Evolutionary conservation across 2,113 vertebrate genomes (phyloP).

Genomic region (Regulus satrapa): DNA sequence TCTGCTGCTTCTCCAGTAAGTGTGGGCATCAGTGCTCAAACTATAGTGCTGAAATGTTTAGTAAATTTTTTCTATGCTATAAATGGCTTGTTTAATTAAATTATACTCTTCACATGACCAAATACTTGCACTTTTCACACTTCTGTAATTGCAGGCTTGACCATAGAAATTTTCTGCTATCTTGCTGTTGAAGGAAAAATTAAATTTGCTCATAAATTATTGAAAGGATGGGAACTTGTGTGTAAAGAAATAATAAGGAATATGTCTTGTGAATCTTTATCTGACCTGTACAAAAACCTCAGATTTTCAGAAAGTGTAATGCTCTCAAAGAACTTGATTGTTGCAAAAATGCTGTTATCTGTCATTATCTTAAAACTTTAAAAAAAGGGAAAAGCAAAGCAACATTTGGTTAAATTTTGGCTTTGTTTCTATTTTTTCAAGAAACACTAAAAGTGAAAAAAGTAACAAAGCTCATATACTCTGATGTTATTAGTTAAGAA

Average conservation of each 20-base stretch:
- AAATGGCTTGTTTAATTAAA: not conserved
- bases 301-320: not conserved
- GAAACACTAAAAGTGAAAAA: not conserved
- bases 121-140: not conserved
- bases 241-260: not conserved
- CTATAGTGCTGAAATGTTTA: not conserved
- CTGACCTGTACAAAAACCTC: not conserved
- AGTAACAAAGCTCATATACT: not conserved
- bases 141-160: not conserved
- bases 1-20: not conserved
- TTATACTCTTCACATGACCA: not conserved
- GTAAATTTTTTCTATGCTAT: not conserved
- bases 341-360: not conserved
- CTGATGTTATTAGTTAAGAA: not conserved
- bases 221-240: not conserved
- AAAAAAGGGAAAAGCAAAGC: not conserved
- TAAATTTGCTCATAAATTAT: not conserved
- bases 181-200: not conserved
- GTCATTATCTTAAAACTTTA: not conserved
- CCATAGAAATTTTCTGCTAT: not conserved
- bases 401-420: not conserved
- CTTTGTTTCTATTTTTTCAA: not conserved
- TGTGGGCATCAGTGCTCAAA: not conserved
- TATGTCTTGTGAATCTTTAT: not conserved
- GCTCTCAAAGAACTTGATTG: rapidly evolving